Conservation (phyloP, 2,888 invertebrate genomes). For the Tetragonisca angustula region DNA sequence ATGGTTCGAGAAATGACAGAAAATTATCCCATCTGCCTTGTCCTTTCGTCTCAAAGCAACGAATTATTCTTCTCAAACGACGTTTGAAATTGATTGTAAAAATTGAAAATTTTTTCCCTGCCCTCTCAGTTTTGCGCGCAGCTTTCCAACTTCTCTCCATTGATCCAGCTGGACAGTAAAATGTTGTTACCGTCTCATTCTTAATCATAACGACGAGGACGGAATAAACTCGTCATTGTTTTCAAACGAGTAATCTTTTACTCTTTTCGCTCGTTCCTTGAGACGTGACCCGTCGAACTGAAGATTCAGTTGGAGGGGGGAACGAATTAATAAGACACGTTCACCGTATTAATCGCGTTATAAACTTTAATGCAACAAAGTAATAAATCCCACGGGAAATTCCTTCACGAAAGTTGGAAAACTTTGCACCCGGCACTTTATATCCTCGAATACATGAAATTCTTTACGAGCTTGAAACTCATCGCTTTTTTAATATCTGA, state of each 20-base stretch:
- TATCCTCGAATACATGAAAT: not conserved
- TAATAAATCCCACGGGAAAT: conserved; percentile 6
- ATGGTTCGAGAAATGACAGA: not conserved
- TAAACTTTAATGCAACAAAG: not conserved
- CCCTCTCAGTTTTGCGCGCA: too few relatives aligned
- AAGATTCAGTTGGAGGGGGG: not conserved
- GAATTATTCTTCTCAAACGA: not conserved
- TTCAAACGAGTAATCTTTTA: not conserved
- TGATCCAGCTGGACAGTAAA: not conserved
- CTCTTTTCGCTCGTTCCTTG: not conserved
- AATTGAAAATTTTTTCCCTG: not conserved
- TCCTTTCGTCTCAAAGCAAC: not conserved
- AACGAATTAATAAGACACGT: conserved; percentile 3
- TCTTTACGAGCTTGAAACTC: not conserved
- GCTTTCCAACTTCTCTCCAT: not conserved
- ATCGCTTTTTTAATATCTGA: not conserved
- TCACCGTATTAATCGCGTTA: not conserved
- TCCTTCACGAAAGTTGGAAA: not conserved
- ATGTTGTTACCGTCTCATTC: not conserved
- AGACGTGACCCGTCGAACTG: not conserved
- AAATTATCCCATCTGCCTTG: not conserved
- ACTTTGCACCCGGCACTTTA: not conserved
- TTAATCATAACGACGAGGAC: not conserved
- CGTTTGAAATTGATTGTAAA: not conserved
- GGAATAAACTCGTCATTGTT: not conserved